phyloP scores from a whole-genome alignment of 1,140 invertebrate species.

The Hylaeus anthracinus region DNA sequence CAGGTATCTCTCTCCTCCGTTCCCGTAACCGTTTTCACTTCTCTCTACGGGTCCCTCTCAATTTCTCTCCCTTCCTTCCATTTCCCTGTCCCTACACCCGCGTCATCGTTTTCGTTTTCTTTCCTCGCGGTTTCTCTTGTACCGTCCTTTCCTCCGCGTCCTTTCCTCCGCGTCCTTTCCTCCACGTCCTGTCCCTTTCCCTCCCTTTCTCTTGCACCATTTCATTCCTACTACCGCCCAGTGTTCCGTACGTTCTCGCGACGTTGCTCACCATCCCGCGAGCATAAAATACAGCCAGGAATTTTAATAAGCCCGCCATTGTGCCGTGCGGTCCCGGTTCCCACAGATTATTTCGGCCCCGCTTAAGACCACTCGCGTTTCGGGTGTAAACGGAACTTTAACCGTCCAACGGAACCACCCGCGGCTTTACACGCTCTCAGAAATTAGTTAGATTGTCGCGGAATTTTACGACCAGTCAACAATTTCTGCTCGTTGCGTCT shows the following conservation, averaged over 20 bases:
- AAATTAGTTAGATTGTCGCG: conserved; percentile 62
- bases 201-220: conserved; percentile 28
- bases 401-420: conserved; percentile 51
- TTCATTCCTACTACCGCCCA: conserved; percentile 30
- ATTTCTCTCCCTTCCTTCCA: conserved; percentile 42
- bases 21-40: conserved; percentile 36
- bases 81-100: conserved; percentile 12
- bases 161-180: background rate
- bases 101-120: background rate
- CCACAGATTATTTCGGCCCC: conserved; percentile 69
- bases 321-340: conserved; percentile 66
- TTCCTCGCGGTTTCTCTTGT: background rate
- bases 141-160: background rate
- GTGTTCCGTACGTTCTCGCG: conserved; percentile 53
- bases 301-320: conserved; percentile 75
- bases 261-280: conserved; percentile 64
- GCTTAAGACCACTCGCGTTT: conserved; percentile 58
- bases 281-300: conserved; percentile 73
- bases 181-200: conserved; percentile 12
- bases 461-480: conserved; percentile 57
- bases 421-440: conserved; percentile 52
- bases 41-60: conserved; percentile 32
- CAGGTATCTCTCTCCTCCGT: conserved; percentile 16
- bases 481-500: conserved; percentile 31
- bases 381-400: conserved; percentile 62